Evolutionary conservation across 2,888 invertebrate species (phyloP), one percentile per base, ranked within the genome.

Genomic region (Dinocampus coccinellae): DNA sequence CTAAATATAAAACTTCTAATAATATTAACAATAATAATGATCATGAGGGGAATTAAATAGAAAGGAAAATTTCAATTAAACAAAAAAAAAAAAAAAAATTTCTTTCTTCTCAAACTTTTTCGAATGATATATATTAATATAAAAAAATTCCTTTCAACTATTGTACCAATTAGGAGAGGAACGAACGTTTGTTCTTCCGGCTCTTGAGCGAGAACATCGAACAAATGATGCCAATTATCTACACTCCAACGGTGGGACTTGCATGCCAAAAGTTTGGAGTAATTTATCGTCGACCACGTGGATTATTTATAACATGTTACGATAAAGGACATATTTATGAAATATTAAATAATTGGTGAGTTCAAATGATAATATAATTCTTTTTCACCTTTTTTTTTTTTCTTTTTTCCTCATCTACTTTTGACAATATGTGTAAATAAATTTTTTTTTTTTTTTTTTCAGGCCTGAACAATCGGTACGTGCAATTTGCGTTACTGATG

Each of bases 241-340:
- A 99, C 88, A 99, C 99, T 0, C 99, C 99, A 0, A 98, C 98
- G 0, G 99, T 99, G 20, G 99, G 99, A 0, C 90, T 95, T 84
- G 99, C 98, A 0, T 99, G 99, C 87, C 98, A 98, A 89, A 95
- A 96, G 84, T 99, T 98, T 84, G 98, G 98, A 57, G 92, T 97
- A 76, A 96, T 98, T 85, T 98, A 96, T 88, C 91, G 98, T 76
- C 91, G 97, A 84, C 98, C 98, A 0, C 93, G 97, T 83, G 99
- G 99, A 73, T 91, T 99, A 10, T 99, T 98, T 87, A 93, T 99
- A 79, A 97, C 98, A 2, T 96, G 97, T 82, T 95, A 98, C 83
- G 98, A 99, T 87, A 94, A 94, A 80, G 97, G 97, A 29, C 96
- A 98, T 84, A 91, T 97, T 78, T 96, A 93, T 85, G 96, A 97